A percentile compares a stretch with the other conserved stretches of the same genome.
These are phyloP conservation scores for Sapayoa aenigma DNA, from an alignment of 2,113 vertebrate species.

Conservation along the genomic window DNA sequence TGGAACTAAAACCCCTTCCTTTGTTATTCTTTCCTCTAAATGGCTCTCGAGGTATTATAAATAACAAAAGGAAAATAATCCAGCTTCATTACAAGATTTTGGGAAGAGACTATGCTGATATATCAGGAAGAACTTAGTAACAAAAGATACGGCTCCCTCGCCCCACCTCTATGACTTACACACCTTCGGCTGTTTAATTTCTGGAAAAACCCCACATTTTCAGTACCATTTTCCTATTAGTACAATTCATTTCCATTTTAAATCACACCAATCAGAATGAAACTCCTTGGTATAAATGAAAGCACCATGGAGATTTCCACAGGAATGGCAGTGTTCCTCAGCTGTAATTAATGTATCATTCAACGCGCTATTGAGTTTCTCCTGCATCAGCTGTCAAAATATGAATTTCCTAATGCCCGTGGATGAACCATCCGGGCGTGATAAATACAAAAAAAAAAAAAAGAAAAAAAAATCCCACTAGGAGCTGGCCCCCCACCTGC, in stretches of 20 bases:
- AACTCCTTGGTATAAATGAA: not conserved
- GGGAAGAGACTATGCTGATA: not conserved
- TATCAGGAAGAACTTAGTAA: not conserved
- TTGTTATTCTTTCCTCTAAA: not conserved
- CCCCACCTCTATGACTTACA: not conserved
- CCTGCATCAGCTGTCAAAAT: conserved; percentile 1
- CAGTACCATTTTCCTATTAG: not conserved
- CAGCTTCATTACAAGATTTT: not conserved
- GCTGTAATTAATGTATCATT: conserved; percentile 9
- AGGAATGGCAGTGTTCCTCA: not conserved
- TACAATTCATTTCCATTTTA: not conserved
- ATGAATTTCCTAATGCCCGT: not conserved
- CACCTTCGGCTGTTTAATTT: not conserved
- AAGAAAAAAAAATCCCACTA: not conserved
- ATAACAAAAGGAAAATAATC: not conserved
- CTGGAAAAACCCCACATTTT: not conserved
- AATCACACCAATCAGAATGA: not conserved
- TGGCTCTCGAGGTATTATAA: not conserved
- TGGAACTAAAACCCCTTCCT: not conserved
- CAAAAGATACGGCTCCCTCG: not conserved
- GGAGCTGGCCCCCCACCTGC: not conserved
- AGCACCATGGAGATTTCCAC: not conserved
- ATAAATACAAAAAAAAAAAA: not conserved
- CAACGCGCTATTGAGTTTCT: not conserved
- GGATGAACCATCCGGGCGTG: not conserved